Percentiles rank a stretch among this genome's conserved stretches.
These are phyloP conservation scores for Drosophila neutralis DNA, from an alignment of 2,888 invertebrate genomes.

Conservation along the genomic window DNA sequence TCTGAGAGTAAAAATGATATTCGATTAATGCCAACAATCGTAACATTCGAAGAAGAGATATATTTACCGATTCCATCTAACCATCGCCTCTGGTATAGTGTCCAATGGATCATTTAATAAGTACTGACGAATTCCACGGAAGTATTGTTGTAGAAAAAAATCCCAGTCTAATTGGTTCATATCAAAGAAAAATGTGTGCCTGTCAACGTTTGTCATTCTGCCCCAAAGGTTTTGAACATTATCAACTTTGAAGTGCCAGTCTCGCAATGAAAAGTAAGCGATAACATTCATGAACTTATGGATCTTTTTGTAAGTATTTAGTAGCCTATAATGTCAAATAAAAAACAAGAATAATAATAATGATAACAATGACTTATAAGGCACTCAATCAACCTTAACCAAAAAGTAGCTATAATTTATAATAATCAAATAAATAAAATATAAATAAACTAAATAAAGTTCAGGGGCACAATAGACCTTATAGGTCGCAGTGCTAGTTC, in stretches of 20 bases:
- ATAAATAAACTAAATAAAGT: too few species aligned
- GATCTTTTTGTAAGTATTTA: slow-evolving; percentile 85
- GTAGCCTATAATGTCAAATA: slow-evolving; percentile 1
- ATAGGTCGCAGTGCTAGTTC: too few species aligned
- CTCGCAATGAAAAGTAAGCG: slow-evolving; percentile 91
- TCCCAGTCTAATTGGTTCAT: slow-evolving; percentile 91
- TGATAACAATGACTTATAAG: background rate
- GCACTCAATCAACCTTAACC: background rate
- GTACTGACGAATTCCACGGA: slow-evolving; percentile 90
- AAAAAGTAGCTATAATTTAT: background rate
- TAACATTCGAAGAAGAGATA: background rate
- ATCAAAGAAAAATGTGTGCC: slow-evolving; percentile 90
- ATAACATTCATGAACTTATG: slow-evolving; percentile 90
- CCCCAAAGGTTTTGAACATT: slow-evolving; percentile 19
- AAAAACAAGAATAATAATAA: background rate
- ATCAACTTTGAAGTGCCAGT: slow-evolving; percentile 84
- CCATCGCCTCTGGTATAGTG: slow-evolving; percentile 88
- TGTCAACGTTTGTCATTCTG: slow-evolving; percentile 15
- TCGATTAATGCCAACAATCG: background rate
- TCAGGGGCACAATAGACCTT: too few species aligned
- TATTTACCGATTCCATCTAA: slow-evolving; percentile 25
- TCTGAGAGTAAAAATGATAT: background rate
- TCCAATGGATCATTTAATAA: slow-evolving; percentile 92
- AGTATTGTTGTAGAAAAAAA: slow-evolving; percentile 88
- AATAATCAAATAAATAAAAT: too few species aligned